Evolutionary conservation across 37 sponge, comb jelly and placozoan genomes (phyloP).

Genomic region (Tethya wilhelma): DNA sequence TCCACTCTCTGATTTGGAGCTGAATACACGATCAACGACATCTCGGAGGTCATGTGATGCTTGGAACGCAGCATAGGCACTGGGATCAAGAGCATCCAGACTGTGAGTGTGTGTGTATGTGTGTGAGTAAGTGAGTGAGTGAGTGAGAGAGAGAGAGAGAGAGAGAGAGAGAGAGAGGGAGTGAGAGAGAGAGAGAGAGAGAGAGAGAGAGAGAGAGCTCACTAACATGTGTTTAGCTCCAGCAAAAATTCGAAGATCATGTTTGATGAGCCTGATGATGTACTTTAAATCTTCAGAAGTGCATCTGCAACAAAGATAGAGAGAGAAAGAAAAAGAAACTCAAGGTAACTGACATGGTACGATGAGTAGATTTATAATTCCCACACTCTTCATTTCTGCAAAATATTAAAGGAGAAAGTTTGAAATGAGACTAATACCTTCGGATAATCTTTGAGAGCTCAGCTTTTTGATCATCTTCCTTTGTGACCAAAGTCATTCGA

Average conservation of each 20-base stretch:
- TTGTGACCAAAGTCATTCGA: conserved; percentile 67
- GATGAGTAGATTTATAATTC: no score
- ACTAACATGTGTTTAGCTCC: conserved; percentile 91
- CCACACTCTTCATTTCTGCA: no score
- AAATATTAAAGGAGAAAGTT: neutral
- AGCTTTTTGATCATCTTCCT: conserved; percentile 86
- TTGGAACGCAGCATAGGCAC: conserved; percentile 95
- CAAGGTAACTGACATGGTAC: no score
- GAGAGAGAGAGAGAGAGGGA: neutral
- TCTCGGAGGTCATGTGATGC: conserved; percentile 91
- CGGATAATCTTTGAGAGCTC: conserved; percentile 60
- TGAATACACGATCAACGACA: conserved; percentile 77
- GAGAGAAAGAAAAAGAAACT: no score
- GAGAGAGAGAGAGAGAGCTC: neutral
- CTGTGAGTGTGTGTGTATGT: conserved; percentile 36
- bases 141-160: neutral
- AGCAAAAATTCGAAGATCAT: conserved; percentile 92
- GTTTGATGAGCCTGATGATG: conserved; percentile 89
- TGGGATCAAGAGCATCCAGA: conserved; percentile 90
- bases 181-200: neutral
- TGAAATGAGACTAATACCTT: conserved; percentile 43
- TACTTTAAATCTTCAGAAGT: conserved; percentile 81
- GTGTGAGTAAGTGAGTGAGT: neutral
- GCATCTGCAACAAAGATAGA: no score
- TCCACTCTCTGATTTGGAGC: conserved; percentile 14